phyloP scores from a whole-genome alignment of 2,888 invertebrate species.

The Cataglyphis altisquamis region DNA sequence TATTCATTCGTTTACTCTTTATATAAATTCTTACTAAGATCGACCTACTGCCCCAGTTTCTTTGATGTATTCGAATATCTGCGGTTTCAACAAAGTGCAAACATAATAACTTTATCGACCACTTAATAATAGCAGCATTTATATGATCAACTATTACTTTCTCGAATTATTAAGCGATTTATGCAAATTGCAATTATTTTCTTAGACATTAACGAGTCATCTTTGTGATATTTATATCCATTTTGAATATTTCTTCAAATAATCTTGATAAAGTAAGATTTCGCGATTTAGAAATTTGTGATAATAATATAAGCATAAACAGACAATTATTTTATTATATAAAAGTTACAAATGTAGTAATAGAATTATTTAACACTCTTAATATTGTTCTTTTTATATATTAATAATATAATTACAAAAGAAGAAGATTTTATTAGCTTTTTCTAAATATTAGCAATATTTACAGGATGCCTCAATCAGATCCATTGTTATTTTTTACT shows the following conservation, averaged over 20 bases:
- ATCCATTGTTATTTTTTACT: neutral
- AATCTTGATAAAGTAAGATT: neutral
- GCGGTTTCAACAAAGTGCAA: constrained; percentile 31
- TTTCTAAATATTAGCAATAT: neutral
- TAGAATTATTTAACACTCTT: constrained; percentile 12
- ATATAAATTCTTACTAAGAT: constrained; percentile 51
- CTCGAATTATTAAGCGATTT: neutral
- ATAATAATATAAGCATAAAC: neutral
- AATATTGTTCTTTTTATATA: neutral
- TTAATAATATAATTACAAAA: constrained; percentile 28
- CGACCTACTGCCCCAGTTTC: constrained; percentile 67
- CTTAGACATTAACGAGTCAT: constrained; percentile 4
- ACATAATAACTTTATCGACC: neutral
- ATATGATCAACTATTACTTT: constrained; percentile 17
- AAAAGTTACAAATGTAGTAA: constrained; percentile 4
- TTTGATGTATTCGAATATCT: constrained; percentile 38
- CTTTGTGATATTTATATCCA: neutral
- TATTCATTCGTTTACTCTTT: constrained; percentile 24
- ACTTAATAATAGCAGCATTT: constrained; percentile 8
- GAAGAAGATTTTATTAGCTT: neutral
- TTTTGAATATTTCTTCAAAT: neutral
- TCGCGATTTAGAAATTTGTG: neutral
- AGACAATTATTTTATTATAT: neutral
- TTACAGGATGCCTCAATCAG: neutral
- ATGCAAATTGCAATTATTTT: constrained; percentile 9